These are phyloP conservation scores for Anguilla pacifica DNA, from an alignment of 2,797 vertebrate species.

Conservation along the genomic window DNA sequence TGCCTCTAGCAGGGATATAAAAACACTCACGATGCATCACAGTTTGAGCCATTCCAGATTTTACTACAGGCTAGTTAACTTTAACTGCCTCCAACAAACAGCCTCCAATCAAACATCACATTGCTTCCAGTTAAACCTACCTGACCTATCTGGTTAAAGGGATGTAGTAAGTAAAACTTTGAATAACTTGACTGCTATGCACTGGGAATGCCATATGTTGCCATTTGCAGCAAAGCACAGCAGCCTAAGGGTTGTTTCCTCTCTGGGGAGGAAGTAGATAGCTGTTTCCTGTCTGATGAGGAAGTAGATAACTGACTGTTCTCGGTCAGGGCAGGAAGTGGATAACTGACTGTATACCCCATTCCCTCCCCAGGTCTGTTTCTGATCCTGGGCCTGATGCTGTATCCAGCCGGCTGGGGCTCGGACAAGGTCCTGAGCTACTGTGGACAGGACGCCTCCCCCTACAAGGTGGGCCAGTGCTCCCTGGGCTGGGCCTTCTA, in stretches of 20 bases:
- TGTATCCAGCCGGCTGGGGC: slow-evolving; percentile 96
- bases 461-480: slow-evolving; percentile 86
- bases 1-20: background rate
- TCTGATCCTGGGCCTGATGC: slow-evolving; percentile 92
- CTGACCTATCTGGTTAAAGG: background rate
- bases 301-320: background rate
- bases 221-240: background rate
- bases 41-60: slow-evolving; percentile 4
- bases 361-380: slow-evolving; percentile 80
- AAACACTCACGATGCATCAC: background rate
- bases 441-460: slow-evolving; percentile 86
- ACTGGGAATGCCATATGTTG: background rate
- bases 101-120: background rate
- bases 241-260: background rate
- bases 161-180: background rate
- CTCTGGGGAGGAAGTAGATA: slow-evolving; percentile 14
- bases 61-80: background rate
- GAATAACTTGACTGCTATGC: background rate
- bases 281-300: background rate
- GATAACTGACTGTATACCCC: background rate
- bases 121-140: background rate
- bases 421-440: slow-evolving; percentile 86
- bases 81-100: background rate
- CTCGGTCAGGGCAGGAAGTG: background rate
- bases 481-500: slow-evolving; percentile 97